These are phyloP conservation scores for Shargacucullia verbasci DNA, from an alignment of 2,888 invertebrate species.

Conservation along the genomic window DNA sequence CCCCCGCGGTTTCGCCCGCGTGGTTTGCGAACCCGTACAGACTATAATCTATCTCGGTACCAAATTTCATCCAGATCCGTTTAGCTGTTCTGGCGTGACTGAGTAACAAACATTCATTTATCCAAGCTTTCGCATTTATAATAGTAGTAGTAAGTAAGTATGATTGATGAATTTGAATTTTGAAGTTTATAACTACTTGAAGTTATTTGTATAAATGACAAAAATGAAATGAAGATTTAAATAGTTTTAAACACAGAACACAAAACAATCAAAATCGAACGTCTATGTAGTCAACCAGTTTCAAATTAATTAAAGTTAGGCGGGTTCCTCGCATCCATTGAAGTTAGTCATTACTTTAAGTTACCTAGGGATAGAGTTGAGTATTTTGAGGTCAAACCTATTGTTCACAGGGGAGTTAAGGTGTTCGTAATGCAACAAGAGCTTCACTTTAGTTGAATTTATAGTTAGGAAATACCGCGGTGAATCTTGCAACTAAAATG, in stretches of 20 bases:
- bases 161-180: no score
- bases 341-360: slow-evolving; percentile 70
- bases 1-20: no score
- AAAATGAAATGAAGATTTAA: no score
- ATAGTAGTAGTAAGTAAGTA: no score
- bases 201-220: no score
- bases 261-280: slow-evolving; percentile 41
- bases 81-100: no score
- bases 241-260: neutral
- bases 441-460: slow-evolving; percentile 67
- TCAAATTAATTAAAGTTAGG: slow-evolving; percentile 76
- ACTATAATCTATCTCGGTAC: no score
- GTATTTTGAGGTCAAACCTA: slow-evolving; percentile 68
- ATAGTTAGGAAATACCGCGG: slow-evolving; percentile 52
- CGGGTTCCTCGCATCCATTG: slow-evolving; percentile 57
- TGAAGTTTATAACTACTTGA: no score
- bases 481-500: slow-evolving; percentile 28
- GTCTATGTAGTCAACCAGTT: slow-evolving; percentile 50
- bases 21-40: no score
- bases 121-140: no score
- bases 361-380: slow-evolving; percentile 71
- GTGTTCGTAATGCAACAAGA: slow-evolving; percentile 63
- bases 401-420: slow-evolving; percentile 72
- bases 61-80: no score
- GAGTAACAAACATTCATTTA: no score